Base-by-base conservation (phyloP, 2,888 invertebrate species). In the Pilophorus perplexus region DNA sequence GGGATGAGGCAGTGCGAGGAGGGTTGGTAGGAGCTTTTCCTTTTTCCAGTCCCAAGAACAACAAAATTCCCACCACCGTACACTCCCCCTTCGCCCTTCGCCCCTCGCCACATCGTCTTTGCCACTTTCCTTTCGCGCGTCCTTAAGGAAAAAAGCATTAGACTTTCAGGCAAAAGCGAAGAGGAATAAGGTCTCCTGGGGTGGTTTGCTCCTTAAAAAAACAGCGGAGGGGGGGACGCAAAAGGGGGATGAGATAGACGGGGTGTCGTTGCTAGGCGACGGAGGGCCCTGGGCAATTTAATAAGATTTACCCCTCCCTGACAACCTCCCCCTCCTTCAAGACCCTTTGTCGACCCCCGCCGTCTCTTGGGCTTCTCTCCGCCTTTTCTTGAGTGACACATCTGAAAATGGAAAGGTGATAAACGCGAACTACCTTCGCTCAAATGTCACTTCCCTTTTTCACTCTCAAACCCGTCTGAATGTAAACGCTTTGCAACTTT, bases 361-460 rank as follows among this genome's bases (percentile, higher is more conserved):
- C 54, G 23, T 27, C 18, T 23, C 46, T 12, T 46, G 44, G 12
- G 2, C 14, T 27, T 38, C 33, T 3, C 57, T 33, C n/a, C 14
- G 16, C 12, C 40, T 25, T 16, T 66, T 27, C 27, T 52, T 57
- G 38, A 37, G 57, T 57, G 57, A 57, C 57, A 54, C 70, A 70
- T 70, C 70, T 69, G 70, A 70, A 69, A 71, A 71, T 71, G 71
- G 69, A 68, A 70, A 71, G 71, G 71, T 70, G 71, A 70, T 70
- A 71, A 71, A 70, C 70, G 67, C 68, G 66, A 46, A 46, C 46
- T 46, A 23, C 46, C 46, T 22, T 25, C 46, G 23, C 25, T 40
- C 46, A 46, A 46, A 46, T 23, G 46, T 46, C 46, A 46, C 46
- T 46, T 46, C 46, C 46, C 23, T 18, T 46, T 46, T 46, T 8